These are phyloP conservation scores for Clarias platycephalus DNA, from an alignment of 2,797 vertebrate genomes.

Conservation along the genomic window DNA sequence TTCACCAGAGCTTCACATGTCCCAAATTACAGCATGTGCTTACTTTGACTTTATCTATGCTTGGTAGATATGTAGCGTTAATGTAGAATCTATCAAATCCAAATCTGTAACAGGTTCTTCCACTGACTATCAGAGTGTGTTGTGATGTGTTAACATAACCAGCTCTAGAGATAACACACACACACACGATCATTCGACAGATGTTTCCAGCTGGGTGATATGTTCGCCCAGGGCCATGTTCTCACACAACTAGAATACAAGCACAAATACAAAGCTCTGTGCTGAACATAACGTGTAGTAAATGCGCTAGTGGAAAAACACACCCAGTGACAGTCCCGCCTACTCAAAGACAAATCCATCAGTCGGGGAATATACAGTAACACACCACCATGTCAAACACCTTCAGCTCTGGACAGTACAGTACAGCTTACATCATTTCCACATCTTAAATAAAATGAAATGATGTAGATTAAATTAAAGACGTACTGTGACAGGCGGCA, in stretches of 20 bases:
- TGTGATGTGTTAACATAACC: neutral
- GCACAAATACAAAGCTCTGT: slow-evolving; percentile 6
- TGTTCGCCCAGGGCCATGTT: slow-evolving; percentile 22
- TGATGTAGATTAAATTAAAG: too few species aligned
- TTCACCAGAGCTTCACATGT: neutral
- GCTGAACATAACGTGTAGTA: neutral
- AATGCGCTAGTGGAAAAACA: neutral
- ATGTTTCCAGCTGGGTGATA: slow-evolving; percentile 23
- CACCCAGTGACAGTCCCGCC: slow-evolving; percentile 6
- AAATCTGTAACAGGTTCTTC: neutral
- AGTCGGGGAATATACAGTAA: neutral
- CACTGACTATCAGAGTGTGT: neutral
- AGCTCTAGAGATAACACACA: neutral
- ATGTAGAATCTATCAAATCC: neutral
- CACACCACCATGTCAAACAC: neutral
- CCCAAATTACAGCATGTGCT: neutral
- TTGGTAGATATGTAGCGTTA: neutral
- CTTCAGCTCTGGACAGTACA: neutral
- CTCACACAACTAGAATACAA: neutral
- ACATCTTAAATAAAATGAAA: too few species aligned
- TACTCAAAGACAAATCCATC: slow-evolving; percentile 6
- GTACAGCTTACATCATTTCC: too few species aligned
- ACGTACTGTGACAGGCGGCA: too few species aligned
- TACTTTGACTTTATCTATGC: neutral
- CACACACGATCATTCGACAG: neutral